A percentile compares a stretch with the other conserved stretches of the same genome.
Conservation (phyloP, 2,888 invertebrate species). For the Ornithoptera priamus region DNA sequence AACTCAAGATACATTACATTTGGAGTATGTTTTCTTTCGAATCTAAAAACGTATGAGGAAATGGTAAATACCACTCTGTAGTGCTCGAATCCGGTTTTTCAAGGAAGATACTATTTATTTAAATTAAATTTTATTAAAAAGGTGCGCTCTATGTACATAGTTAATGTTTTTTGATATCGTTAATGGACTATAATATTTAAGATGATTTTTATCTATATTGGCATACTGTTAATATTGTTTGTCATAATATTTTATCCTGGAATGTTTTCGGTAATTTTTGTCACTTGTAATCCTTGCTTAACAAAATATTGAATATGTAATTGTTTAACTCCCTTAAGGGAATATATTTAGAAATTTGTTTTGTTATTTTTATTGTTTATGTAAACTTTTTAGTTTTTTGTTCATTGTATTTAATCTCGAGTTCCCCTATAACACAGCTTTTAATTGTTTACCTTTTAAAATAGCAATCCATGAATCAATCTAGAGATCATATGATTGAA, state of each 20-base stretch:
- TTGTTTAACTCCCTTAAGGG: not conserved
- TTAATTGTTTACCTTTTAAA: no score
- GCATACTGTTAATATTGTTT: not conserved
- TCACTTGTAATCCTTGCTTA: not conserved
- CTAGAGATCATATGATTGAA: no score
- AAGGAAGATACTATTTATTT: constrained; percentile 2
- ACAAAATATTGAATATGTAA: not conserved
- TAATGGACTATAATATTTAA: not conserved
- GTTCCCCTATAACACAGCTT: no score
- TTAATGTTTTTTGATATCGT: not conserved
- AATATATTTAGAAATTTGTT: no score
- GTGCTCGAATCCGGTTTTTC: constrained; percentile 13
- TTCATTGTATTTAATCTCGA: no score
- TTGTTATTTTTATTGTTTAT: no score
- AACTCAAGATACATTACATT: not conserved
- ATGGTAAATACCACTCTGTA: constrained; percentile 17
- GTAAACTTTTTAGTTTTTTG: no score
- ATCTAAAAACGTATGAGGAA: constrained; percentile 8
- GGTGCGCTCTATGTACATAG: not conserved
- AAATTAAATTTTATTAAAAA: not conserved
- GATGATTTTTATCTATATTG: not conserved
- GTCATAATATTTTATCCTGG: not conserved
- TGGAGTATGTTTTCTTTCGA: not conserved
- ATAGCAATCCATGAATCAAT: no score
- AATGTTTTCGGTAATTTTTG: not conserved